A percentile compares a stretch with the other conserved stretches of the same genome.
Evolutionary conservation across 2,888 invertebrate genomes (phyloP).

Genomic region (Andrena haemorrhoa): DNA sequence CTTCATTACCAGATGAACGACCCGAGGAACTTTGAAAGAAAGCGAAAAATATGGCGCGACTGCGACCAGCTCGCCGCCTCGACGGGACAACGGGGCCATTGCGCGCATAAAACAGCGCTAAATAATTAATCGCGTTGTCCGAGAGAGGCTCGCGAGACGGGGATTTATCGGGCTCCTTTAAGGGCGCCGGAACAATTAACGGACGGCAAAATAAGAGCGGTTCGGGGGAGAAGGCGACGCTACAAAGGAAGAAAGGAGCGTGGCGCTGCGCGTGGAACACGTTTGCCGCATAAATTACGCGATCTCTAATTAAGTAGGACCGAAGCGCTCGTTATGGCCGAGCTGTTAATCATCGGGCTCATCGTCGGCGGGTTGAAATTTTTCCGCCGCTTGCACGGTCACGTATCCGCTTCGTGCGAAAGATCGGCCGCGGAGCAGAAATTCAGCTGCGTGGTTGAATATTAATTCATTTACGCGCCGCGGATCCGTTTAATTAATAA

Average conservation of each 20-base stretch:
- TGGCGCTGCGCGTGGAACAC: constrained; percentile 46
- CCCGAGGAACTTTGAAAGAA: neutral
- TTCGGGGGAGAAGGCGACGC: neutral
- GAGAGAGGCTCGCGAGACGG: constrained; percentile 2
- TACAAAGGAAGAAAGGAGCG: constrained; percentile 33
- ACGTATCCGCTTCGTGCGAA: constrained; percentile 18
- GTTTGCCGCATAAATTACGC: constrained; percentile 69
- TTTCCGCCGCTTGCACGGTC: constrained; percentile 53
- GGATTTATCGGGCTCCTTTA: constrained; percentile 55
- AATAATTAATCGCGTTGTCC: constrained; percentile 43
- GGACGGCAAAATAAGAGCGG: constrained; percentile 45
- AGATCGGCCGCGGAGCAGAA: neutral
- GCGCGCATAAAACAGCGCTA: constrained; percentile 22
- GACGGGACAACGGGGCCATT: constrained; percentile 8
- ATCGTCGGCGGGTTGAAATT: constrained; percentile 42
- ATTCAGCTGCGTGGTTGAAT: neutral
- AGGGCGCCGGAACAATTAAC: constrained; percentile 54
- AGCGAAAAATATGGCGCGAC: constrained; percentile 4
- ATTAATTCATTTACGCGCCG: constrained; percentile 28
- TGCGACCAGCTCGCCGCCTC: neutral
- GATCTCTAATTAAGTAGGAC: constrained; percentile 71
- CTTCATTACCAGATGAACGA: neutral
- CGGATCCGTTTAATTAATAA: constrained; percentile 3
- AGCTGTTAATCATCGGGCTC: constrained; percentile 67
- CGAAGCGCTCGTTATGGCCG: constrained; percentile 67